Evolutionary conservation across 2,797 vertebrate species (phyloP), one percentile per base, ranked within the genome.

Genomic region (Lutjanus campechanus): DNA sequence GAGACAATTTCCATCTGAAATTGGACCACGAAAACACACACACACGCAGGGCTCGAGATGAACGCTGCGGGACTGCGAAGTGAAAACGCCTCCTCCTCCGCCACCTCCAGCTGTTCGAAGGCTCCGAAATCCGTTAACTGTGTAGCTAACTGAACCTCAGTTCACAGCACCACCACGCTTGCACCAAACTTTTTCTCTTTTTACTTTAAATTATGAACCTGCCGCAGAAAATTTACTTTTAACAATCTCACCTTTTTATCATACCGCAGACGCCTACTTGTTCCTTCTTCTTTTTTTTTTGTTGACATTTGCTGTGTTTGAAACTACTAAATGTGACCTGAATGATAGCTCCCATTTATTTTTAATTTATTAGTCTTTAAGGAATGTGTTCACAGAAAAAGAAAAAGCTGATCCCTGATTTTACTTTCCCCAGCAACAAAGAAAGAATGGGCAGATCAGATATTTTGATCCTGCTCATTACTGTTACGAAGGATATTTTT

Each of bases 311-410:
- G 73, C 73, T 86, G 76, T 90, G 85, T 90, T 81, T 88, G 69
- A 81, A 91, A 85, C 88, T 88, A 82, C 84, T 88, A 85, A 93
- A 88, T 90, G 78, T 88, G 81, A 90, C 76, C 82, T 50, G 76
- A 88, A 73, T 67, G 50, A 86, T 72, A 64, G 77, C 51, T 85
- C 58, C 84, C 13, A 17, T 76, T 89, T 76, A 59, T 29, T 77
- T 88, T 93, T 91, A 89, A 94, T 94, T 95, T 94, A 94, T 95
- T 92, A 85, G 90, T 84, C 84, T 83, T 75, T 81, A 73, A 82
- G 63, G 79, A 88, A 78, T 64, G 69, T 82, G 84, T 82, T 47
- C 22, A 47, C 69, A 47, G 49, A 78, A 81, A 55, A 66, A 76
- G 54, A 44, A 47, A 47, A 56, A 58, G 61, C 64, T 66, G 71